Base-by-base conservation (phyloP, 2,888 invertebrate genomes). In the Dioctria rufipes region DNA sequence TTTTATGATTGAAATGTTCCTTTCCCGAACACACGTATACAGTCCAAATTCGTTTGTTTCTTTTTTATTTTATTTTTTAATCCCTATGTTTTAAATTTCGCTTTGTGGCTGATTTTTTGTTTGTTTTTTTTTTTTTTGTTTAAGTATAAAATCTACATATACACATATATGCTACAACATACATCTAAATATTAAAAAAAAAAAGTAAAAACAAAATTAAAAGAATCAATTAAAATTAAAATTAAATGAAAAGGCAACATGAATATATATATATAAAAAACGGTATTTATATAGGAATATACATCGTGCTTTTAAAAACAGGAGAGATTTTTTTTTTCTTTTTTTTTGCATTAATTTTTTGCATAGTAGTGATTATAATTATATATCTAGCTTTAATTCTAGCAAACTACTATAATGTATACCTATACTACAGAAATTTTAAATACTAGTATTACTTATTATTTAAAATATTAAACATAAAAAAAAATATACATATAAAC, bases 231-330 rank as follows among this genome's bases (percentile, higher is more conserved):
- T 67, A n/a, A 13, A 46, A 71, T 9, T 67, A n/a, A 37, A 8
- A 61, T 78, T 3, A 78, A 61, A 78, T 49, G 11, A 13, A 46
- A 46, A 73, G 43, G 51, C 66, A 79, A 54, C 58, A 65, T 79
- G 25, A 60, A 71, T 25, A 25, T 25, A 25, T 25, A 25, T 25
- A 61, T 69, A 43, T 39, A 77, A 77, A 75, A 54, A 69, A 80
- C 42, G 51, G 67, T 61, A 71, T 61, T 42, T 73, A 63, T 25
- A 25, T 80, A 80, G 80, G 80, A 80, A 80, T 80, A 80, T 80
- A 73, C 61, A 73, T 80, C 80, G 80, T 80, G 80, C 80, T 80
- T 73, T 80, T 25, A 25, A 60, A 46, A 80, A 71, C 49, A 73
- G 61, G 49, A 63, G 73, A 73, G 51, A 63, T 40, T 78, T 78